Conservation (phyloP, 2,888 invertebrate species). For the Tipula unca region DNA sequence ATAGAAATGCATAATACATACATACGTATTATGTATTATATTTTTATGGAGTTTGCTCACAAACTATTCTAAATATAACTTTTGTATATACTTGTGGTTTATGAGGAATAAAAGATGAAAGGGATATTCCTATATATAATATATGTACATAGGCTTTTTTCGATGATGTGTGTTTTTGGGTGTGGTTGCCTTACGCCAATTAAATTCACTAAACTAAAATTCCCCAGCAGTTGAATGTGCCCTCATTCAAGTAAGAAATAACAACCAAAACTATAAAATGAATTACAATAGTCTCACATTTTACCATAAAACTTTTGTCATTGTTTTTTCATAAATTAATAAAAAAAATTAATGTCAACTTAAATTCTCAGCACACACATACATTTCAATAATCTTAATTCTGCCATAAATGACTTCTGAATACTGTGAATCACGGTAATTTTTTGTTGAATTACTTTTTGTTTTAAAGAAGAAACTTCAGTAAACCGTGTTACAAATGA, state of each 20-base stretch:
- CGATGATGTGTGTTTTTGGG: neutral
- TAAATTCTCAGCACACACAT: neutral
- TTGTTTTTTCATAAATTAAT: neutral
- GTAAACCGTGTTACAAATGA: neutral
- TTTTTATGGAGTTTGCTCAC: conserved; percentile 8
- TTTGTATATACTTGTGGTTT: neutral
- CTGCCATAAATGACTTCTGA: neutral
- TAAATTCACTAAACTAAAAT: neutral
- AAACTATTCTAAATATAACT: neutral
- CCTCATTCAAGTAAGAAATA: neutral
- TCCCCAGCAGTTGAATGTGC: neutral
- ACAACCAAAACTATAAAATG: neutral
- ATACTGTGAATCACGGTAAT: neutral
- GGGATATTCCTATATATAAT: neutral
- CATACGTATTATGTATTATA: neutral
- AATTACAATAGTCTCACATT: neutral
- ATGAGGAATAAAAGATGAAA: neutral
- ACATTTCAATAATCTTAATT: neutral
- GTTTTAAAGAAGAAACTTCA: neutral
- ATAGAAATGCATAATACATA: neutral
- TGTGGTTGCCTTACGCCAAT: neutral
- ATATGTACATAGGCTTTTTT: neutral
- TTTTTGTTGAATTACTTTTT: neutral
- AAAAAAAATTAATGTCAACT: neutral
- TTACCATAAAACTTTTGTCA: neutral